These are phyloP conservation scores for Enoplosus armatus DNA, from an alignment of 2,797 vertebrate species.

Conservation along the genomic window DNA sequence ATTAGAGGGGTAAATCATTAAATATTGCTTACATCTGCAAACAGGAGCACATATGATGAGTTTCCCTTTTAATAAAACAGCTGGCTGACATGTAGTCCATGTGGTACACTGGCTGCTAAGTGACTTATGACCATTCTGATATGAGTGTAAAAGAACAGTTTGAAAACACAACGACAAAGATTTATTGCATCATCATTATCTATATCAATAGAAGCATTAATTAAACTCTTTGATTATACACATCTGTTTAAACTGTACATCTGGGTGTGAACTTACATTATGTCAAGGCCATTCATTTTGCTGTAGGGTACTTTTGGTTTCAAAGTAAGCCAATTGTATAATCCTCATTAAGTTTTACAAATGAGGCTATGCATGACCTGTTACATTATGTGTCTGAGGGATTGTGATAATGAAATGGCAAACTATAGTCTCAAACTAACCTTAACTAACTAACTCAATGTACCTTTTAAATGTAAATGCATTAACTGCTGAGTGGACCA, in stretches of 20 bases:
- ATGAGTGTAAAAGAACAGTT: constrained; percentile 1
- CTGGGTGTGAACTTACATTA: neutral
- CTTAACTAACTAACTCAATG: too few species aligned
- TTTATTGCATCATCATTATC: neutral
- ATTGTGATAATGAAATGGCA: neutral
- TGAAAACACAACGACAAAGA: neutral
- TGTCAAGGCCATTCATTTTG: neutral
- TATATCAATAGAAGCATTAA: neutral
- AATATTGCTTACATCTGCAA: constrained; percentile 72
- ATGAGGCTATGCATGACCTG: neutral
- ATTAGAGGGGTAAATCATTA: constrained; percentile 76
- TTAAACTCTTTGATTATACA: neutral
- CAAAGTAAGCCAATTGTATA: constrained; percentile 8
- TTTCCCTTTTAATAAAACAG: constrained; percentile 60
- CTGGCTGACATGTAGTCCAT: constrained; percentile 38
- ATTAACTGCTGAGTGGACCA: neutral
- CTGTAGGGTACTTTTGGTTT: neutral
- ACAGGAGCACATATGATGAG: constrained; percentile 66
- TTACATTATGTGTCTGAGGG: neutral
- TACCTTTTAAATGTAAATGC: too few species aligned
- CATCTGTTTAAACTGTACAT: constrained; percentile 18
- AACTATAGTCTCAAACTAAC: too few species aligned
- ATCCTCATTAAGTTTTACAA: neutral
- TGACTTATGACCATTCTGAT: constrained; percentile 30
- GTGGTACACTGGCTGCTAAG: constrained; percentile 18